Percentiles rank a stretch among this genome's conserved stretches.
These are phyloP conservation scores for Meandrusa payeni DNA, from an alignment of 2,888 invertebrate genomes.

Conservation along the genomic window DNA sequence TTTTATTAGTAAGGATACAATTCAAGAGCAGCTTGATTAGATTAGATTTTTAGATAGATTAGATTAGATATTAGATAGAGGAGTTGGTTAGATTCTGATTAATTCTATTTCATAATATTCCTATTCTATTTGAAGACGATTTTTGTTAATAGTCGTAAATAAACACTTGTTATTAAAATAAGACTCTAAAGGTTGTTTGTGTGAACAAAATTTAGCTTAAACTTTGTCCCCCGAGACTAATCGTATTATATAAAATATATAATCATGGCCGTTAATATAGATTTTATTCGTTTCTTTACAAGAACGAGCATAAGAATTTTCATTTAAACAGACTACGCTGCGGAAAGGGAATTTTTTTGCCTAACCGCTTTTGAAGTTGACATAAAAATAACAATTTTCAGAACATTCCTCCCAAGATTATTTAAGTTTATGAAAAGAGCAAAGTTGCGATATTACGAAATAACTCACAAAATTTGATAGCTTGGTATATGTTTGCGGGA, in stretches of 20 bases:
- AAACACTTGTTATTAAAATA: too few species aligned
- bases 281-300: too few species aligned
- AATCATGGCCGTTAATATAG: too few species aligned
- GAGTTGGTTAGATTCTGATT: too few species aligned
- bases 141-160: too few species aligned
- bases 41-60: too few species aligned
- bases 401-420: not conserved
- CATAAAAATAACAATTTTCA: not conserved
- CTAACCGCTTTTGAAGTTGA: not conserved
- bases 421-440: not conserved
- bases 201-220: not conserved
- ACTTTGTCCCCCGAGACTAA: not conserved
- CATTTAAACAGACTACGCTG: not conserved
- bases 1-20: too few species aligned
- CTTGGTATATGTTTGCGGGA: not conserved
- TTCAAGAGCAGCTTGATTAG: too few species aligned
- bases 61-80: too few species aligned
- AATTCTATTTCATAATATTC: too few species aligned
- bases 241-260: too few species aligned
- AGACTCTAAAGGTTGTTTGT: not conserved
- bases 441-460: constrained; percentile 8
- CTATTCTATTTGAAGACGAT: too few species aligned
- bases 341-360: not conserved
- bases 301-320: not conserved
- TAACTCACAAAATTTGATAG: not conserved